These are phyloP conservation scores for Limnephilus marmoratus DNA, from an alignment of 2,888 invertebrate genomes.

Conservation along the genomic window DNA sequence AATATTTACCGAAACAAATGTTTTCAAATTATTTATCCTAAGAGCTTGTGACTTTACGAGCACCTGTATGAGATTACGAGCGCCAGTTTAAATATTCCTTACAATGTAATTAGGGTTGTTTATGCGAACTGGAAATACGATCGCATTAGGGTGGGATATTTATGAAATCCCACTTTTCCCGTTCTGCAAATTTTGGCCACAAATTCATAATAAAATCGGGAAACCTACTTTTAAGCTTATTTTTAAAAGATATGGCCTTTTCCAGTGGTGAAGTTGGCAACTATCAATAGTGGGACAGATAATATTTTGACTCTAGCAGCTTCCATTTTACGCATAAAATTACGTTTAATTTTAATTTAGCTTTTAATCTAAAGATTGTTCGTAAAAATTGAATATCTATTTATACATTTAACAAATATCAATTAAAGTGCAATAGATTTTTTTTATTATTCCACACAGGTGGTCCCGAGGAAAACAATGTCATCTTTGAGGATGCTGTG, in stretches of 20 bases:
- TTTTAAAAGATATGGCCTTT: background rate
- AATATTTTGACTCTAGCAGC: background rate
- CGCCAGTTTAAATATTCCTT: conserved; percentile 28
- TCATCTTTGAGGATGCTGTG: too few species aligned
- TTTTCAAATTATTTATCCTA: background rate
- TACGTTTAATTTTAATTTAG: background rate
- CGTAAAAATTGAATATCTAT: too few species aligned
- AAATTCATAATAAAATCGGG: background rate
- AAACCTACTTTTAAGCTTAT: background rate
- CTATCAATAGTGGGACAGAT: background rate
- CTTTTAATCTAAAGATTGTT: background rate
- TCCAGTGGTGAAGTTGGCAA: background rate
- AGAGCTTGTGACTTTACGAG: conserved; percentile 30
- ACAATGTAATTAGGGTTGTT: conserved; percentile 45
- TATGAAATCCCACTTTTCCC: conserved; percentile 32
- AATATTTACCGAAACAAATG: background rate
- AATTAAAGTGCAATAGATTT: too few species aligned
- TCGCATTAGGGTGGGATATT: conserved; percentile 4
- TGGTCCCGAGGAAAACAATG: too few species aligned
- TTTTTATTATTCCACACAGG: too few species aligned
- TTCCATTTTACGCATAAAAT: background rate
- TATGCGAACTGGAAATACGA: conserved; percentile 40
- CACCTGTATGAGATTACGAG: conserved; percentile 36
- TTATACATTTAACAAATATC: too few species aligned
- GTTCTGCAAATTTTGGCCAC: background rate